These are phyloP conservation scores for Pycnonotus jocosus DNA, from an alignment of 2,113 vertebrate species.

Conservation along the genomic window DNA sequence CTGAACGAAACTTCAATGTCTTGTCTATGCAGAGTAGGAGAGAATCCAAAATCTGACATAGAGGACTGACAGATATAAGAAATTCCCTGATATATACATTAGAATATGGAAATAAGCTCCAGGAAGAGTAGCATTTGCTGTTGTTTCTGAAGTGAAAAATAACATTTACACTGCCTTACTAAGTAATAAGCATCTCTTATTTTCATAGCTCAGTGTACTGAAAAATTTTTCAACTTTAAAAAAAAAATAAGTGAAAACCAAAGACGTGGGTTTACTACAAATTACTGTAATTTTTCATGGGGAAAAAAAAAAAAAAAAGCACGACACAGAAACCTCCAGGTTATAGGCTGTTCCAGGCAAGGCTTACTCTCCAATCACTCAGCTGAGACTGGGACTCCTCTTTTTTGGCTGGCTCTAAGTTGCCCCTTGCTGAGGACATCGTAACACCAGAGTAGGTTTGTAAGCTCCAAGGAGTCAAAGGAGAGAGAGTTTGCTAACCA, in stretches of 20 bases:
- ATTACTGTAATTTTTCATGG: neutral
- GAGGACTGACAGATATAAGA: neutral
- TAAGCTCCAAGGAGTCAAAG: neutral
- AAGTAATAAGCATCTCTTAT: neutral
- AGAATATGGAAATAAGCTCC: neutral
- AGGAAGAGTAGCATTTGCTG: neutral
- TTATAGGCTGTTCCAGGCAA: neutral
- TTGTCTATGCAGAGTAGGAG: accelerated
- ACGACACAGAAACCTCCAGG: accelerated
- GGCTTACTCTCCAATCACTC: neutral
- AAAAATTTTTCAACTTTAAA: neutral
- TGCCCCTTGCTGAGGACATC: neutral
- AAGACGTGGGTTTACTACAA: neutral
- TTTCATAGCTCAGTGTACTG: neutral
- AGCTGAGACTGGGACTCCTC: neutral
- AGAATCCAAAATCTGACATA: neutral
- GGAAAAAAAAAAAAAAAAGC: neutral
- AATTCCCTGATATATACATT: neutral
- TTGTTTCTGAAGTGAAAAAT: neutral
- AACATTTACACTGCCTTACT: neutral
- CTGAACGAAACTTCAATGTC: neutral
- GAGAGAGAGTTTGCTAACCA: neutral
- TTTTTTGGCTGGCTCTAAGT: neutral
- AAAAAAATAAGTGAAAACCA: neutral
- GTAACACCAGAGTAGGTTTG: neutral